Percentiles rank a stretch among this genome's conserved stretches.
These are phyloP conservation scores for Hylia prasina DNA, from an alignment of 2,113 vertebrate species.

Conservation along the genomic window DNA sequence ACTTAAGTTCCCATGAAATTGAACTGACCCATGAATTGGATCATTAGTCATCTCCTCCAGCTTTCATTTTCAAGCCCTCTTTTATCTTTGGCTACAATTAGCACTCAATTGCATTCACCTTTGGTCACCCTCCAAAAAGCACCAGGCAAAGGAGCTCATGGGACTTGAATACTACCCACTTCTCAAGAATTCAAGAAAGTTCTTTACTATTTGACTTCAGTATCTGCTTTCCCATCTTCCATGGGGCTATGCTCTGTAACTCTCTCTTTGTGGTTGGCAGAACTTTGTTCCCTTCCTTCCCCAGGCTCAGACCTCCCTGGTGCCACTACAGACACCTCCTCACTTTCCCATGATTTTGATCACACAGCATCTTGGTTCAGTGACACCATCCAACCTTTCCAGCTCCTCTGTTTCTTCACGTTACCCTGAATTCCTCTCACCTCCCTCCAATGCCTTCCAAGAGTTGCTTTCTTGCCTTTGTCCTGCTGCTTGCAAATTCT, in stretches of 20 bases:
- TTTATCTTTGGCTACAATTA: conserved; percentile 48
- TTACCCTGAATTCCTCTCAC: not conserved
- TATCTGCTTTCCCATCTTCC: conserved; percentile 49
- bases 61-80: conserved; percentile 43
- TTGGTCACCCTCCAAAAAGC: conserved; percentile 41
- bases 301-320: conserved; percentile 42
- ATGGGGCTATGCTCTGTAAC: conserved; percentile 12
- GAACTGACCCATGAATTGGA: not conserved
- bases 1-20: not conserved
- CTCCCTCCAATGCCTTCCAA: not conserved
- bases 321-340: not conserved
- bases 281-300: conserved; percentile 20
- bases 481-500: not conserved
- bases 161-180: conserved; percentile 37
- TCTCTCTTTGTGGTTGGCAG: conserved; percentile 7
- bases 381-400: not conserved
- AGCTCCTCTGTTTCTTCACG: not conserved
- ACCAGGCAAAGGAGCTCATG: not conserved
- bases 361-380: not conserved
- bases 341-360: conserved; percentile 34
- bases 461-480: not conserved
- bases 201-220: not conserved
- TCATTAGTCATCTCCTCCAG: conserved; percentile 33
- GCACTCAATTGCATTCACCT: conserved; percentile 11
- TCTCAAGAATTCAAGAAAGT: conserved; percentile 20